Evolutionary conservation across 2,888 invertebrate genomes (phyloP), one percentile per base, ranked within the genome.

Genomic region (Phalangium opilio): DNA sequence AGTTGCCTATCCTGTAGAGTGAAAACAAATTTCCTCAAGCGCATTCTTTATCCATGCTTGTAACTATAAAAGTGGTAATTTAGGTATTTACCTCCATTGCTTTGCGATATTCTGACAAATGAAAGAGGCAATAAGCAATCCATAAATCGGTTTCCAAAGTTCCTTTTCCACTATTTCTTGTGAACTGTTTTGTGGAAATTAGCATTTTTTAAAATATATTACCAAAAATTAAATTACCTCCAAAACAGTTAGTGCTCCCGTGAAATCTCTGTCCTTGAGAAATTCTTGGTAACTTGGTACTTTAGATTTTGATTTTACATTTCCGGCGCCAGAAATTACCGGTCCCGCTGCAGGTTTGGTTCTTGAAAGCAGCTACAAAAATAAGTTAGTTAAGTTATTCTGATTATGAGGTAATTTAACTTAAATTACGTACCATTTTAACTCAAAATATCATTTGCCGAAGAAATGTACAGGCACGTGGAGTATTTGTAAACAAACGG

Each of bases 61-160:
- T 7, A 27, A n/a, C n/a, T n/a, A n/a, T n/a, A n/a, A n/a, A n/a
- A n/a, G n/a, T n/a, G n/a, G 27, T 27, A 27, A 27, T 27, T 8
- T 27, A 27, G 5, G 27, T 27, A n/a, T n/a, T n/a, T 44, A 80
- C 75, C 53, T 80, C 75, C 59, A 86, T 69, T 0, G 89, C 78
- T 59, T 78, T 76, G 59, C 81, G 80, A 68, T 91, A 93, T 63
- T 96, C 90, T 2, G 91, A 95, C 51, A 91, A 73, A 67, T 96
- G 95, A 68, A 95, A 98, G 60, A 83, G 81, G 66, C 93, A 91
- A 69, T 90, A 95, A 0, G 86, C 95, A 52, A 85, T 76, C 95
- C 96, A 96, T 57, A 83, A 70, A 45, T 83, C 81, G 14, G 71
- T 70, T 50, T 72, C 70, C n/a, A 68, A 59, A 53, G 65, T 69